A percentile compares a stretch with the other conserved stretches of the same genome.
phyloP scores from a whole-genome alignment of 1,140 invertebrate species.

The Solen grandis region DNA sequence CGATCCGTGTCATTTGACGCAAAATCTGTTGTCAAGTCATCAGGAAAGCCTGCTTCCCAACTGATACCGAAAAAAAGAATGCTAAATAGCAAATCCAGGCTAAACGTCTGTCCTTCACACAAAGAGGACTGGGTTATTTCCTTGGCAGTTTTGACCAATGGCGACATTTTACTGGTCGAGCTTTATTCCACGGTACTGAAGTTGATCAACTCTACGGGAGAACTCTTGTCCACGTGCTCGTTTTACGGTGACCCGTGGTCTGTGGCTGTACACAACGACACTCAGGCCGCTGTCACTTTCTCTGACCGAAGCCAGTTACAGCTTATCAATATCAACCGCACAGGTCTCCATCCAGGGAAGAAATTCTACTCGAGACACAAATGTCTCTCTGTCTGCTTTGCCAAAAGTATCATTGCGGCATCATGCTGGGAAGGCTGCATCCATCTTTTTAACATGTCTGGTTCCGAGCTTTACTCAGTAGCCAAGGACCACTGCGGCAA shows the following conservation, averaged over 20 bases:
- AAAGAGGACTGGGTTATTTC: slow-evolving; percentile 48
- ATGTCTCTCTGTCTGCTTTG: slow-evolving; percentile 34
- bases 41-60: neutral
- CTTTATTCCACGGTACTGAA: slow-evolving; percentile 28
- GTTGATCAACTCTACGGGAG: slow-evolving; percentile 19
- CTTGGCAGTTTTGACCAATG: slow-evolving; percentile 21
- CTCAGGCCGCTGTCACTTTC: slow-evolving; percentile 32
- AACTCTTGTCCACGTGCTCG: slow-evolving; percentile 1
- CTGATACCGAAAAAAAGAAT: slow-evolving; percentile 36
- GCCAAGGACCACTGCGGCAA: slow-evolving; percentile 7
- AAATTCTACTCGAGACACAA: slow-evolving; percentile 26
- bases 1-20: slow-evolving; percentile 1
- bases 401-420: slow-evolving; percentile 18
- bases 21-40: neutral
- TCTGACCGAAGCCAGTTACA: slow-evolving; percentile 44
- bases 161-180: slow-evolving; percentile 32
- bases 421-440: slow-evolving; percentile 50
- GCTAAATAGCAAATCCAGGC: slow-evolving; percentile 18
- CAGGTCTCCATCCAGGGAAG: slow-evolving; percentile 1
- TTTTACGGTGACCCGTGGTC: slow-evolving; percentile 38
- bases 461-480: slow-evolving; percentile 7
- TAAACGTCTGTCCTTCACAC: neutral
- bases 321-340: slow-evolving; percentile 18
- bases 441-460: slow-evolving; percentile 21
- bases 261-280: slow-evolving; percentile 25